Evolutionary conservation across 2,113 vertebrate genomes (phyloP), one percentile per base, ranked within the genome.

Genomic region (Aspiorhynchus laticeps): DNA sequence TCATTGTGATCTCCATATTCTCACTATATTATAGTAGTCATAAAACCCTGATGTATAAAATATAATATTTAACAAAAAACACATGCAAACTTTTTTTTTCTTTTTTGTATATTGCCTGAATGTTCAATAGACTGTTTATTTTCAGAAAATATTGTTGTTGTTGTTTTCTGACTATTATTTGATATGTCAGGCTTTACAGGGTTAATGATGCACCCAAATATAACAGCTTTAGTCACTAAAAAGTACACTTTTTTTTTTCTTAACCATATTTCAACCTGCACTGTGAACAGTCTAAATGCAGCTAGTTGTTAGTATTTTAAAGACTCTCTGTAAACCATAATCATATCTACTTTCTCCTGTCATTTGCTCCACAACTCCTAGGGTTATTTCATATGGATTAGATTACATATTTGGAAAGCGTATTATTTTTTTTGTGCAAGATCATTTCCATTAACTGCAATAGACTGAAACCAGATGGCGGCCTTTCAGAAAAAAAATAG

Each of bases 401-500:
- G 89, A 90, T 92, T 88, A 91, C 80, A 92, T 87, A 90, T 92
- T 89, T 90, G 87, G 86, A 88, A 83, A 89, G 88, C 56, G 69
- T 88, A 86, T 87, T 85, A 53, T 89, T 91, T 90, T 90, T 67
- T 82, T 1, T 83, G 83, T 74, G 78, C 79, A 90, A 90, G 88
- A 88, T 86, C 83, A 89, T 87, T 89, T 84, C 53, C 85, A 93
- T 92, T 92, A 90, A 84, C 87, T 89, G 79, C 61, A 87, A 87
- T 36, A 89, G 84, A 93, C 78, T 90, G 87, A 92, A 94, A 92
- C 88, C 92, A 93, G 89, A 93, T 92, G 92, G 74, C 41, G n/a
- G 41, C 31, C 59, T 80, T 89, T 84, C 79, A 81, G 61, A 83
- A 84, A 77, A 61, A 87, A 90, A 90, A 92, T 88, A 61, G 87